Conservation (phyloP, 2,113 vertebrate genomes). For the Oreochromis aureus region DNA sequence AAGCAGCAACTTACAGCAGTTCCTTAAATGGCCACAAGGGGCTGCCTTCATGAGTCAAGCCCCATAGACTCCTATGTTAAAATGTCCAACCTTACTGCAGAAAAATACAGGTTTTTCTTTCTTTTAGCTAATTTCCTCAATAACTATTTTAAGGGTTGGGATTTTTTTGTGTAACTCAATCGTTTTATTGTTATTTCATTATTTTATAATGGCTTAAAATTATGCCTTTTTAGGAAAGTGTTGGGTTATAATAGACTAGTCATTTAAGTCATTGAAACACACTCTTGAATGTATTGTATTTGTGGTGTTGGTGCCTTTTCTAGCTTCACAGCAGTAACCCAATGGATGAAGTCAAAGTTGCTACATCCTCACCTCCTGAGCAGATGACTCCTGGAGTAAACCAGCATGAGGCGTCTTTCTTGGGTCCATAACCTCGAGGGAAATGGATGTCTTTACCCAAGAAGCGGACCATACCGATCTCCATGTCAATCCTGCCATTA, state of each 20-base stretch:
- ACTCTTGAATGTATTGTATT: background rate
- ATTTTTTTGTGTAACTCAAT: background rate
- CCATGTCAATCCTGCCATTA: conserved; percentile 63
- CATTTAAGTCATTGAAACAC: background rate
- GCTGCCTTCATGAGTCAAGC: background rate
- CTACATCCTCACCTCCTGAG: conserved; percentile 65
- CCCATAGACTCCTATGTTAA: background rate
- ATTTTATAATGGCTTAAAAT: background rate
- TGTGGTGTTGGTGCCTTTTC: background rate
- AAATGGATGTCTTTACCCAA: conserved; percentile 74
- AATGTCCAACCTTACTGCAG: background rate
- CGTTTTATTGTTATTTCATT: background rate
- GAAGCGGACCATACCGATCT: conserved; percentile 57
- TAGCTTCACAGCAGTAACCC: background rate
- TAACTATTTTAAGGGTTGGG: background rate
- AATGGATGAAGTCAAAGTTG: background rate
- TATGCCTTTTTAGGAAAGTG: background rate
- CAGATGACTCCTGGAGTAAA: conserved; percentile 74
- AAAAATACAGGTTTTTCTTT: background rate
- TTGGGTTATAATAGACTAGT: background rate
- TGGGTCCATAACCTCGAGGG: conserved; percentile 60
- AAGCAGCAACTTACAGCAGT: background rate
- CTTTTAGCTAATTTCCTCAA: background rate
- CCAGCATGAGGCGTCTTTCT: conserved; percentile 73
- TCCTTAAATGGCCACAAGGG: background rate